phyloP scores from a whole-genome alignment of 2,888 invertebrate genomes.

The Caenorhabditis plicata region DNA sequence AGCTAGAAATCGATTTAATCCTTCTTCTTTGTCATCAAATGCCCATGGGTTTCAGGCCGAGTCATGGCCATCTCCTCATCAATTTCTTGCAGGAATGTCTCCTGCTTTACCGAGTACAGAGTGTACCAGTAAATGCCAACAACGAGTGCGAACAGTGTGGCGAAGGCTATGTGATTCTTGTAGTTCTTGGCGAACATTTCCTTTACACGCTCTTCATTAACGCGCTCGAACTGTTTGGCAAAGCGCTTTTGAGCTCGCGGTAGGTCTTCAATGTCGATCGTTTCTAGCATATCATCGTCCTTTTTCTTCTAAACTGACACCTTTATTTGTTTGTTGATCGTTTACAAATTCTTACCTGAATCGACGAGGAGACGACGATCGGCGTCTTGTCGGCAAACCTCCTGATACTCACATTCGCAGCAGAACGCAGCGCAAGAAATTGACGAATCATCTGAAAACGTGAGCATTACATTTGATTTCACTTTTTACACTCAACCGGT shows the following conservation, averaged over 20 bases:
- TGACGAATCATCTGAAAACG: too few species aligned
- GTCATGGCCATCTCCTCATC: conserved; percentile 71
- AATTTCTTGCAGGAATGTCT: conserved; percentile 89
- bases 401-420: too few species aligned
- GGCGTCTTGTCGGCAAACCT: too few species aligned
- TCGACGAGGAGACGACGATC: too few species aligned
- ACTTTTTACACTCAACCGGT: too few species aligned
- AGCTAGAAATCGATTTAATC: background rate
- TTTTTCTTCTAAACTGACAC: conserved; percentile 37
- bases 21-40: conserved; percentile 24
- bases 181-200: conserved; percentile 62
- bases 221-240: conserved; percentile 60
- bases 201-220: conserved; percentile 61
- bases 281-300: conserved; percentile 57
- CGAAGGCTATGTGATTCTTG: conserved; percentile 54
- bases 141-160: conserved; percentile 35
- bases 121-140: conserved; percentile 83
- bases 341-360: too few species aligned
- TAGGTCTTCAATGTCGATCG: conserved; percentile 59
- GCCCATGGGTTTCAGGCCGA: conserved; percentile 49
- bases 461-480: too few species aligned
- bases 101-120: conserved; percentile 83
- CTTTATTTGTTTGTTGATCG: background rate
- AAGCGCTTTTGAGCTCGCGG: conserved; percentile 62
- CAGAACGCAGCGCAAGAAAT: too few species aligned